Conservation (phyloP, 2,888 invertebrate species). For the Aproaerema taeniolella region DNA sequence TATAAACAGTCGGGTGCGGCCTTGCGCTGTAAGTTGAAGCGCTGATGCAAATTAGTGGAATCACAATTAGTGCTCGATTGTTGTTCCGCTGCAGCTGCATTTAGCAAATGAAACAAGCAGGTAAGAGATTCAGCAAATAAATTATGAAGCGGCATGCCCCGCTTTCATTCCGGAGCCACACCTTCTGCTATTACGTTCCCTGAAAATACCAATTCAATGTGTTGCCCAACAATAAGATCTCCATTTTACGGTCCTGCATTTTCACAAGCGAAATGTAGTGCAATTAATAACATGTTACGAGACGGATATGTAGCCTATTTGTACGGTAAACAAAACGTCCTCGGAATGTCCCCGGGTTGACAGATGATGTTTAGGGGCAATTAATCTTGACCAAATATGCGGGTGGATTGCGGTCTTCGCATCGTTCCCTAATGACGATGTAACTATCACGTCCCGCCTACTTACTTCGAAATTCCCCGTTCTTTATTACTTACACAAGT, state of each 20-base stretch:
- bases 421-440: slow-evolving; percentile 48
- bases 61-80: slow-evolving; percentile 67
- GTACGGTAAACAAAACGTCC: slow-evolving; percentile 61
- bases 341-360: slow-evolving; percentile 57
- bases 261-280: slow-evolving; percentile 18
- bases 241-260: slow-evolving; percentile 11
- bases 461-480: slow-evolving; percentile 16
- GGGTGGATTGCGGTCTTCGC: slow-evolving; percentile 56
- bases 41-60: slow-evolving; percentile 66
- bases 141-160: slow-evolving; percentile 42
- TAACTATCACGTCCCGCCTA: slow-evolving; percentile 29
- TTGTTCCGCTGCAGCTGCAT: slow-evolving; percentile 54
- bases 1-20: slow-evolving; percentile 31
- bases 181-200: slow-evolving; percentile 26
- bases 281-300: slow-evolving; percentile 44
- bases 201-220: slow-evolving; percentile 20
- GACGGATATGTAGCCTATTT: slow-evolving; percentile 54
- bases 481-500: neutral
- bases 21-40: slow-evolving; percentile 35
- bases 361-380: slow-evolving; percentile 68
- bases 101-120: slow-evolving; percentile 58
- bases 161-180: slow-evolving; percentile 31
- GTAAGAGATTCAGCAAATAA: slow-evolving; percentile 53
- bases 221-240: slow-evolving; percentile 8
- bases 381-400: slow-evolving; percentile 74